A percentile compares a stretch with the other conserved stretches of the same genome.
These are phyloP conservation scores for Ophioninae sp. DNA, from an alignment of 2,888 invertebrate genomes.

Conservation along the genomic window DNA sequence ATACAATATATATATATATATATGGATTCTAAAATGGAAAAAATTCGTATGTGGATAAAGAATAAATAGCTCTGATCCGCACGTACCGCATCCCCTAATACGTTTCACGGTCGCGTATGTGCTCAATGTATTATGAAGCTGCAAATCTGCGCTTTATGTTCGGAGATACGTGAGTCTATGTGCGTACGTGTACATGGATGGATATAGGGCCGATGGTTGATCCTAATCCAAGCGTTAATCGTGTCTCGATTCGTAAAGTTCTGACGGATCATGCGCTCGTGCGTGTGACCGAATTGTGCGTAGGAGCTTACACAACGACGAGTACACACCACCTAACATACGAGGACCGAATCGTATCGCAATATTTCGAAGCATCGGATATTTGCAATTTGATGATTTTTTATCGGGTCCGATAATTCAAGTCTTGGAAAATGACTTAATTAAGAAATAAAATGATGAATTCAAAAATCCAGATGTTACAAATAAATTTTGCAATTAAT, in stretches of 20 bases:
- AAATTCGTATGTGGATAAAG: conserved; percentile 41
- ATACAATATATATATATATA: not conserved
- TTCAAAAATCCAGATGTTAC: too few relatives aligned
- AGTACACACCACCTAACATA: not conserved
- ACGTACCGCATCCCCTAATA: conserved; percentile 61
- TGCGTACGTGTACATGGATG: conserved; percentile 13
- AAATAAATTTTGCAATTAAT: too few relatives aligned
- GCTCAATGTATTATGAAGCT: conserved; percentile 55
- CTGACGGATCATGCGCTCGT: conserved; percentile 61
- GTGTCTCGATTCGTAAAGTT: conserved; percentile 71
- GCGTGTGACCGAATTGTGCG: conserved; percentile 50
- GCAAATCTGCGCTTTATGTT: conserved; percentile 68
- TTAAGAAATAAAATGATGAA: not conserved
- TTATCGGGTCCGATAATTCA: not conserved
- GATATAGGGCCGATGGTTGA: conserved; percentile 66
- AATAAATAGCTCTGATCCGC: conserved; percentile 54
- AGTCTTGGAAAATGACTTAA: not conserved
- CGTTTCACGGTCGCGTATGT: conserved; percentile 54
- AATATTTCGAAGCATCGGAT: not conserved
- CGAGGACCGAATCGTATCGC: conserved; percentile 7
- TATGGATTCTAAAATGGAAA: not conserved
- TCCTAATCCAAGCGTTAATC: conserved; percentile 80
- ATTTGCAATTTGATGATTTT: not conserved
- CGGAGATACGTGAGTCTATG: not conserved
- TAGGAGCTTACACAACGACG: conserved; percentile 20